Evolutionary conservation across 2,888 invertebrate genomes (phyloP).

Genomic region (Ypsolopha scabrella): DNA sequence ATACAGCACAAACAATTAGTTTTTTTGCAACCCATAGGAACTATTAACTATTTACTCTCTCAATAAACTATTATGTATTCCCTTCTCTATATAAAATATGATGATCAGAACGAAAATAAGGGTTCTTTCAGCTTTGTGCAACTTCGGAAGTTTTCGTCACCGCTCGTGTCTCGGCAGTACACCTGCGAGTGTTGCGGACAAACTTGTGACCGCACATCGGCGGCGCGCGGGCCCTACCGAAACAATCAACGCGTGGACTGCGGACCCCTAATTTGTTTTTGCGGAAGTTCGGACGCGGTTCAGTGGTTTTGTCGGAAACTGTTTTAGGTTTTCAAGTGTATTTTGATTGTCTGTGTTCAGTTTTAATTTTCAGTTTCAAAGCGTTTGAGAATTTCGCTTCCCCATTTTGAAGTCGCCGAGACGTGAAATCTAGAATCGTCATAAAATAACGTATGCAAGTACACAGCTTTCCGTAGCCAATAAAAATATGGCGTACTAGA

Average conservation of each 20-base stretch:
- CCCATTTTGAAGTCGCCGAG: too few relatives aligned
- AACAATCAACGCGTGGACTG: neutral
- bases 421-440: neutral
- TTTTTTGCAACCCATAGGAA: too few relatives aligned
- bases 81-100: too few relatives aligned
- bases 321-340: neutral
- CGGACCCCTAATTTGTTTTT: neutral
- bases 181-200: neutral
- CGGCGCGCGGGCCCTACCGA: neutral
- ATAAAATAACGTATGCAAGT: neutral
- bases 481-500: constrained; percentile 63
- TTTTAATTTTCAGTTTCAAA: constrained; percentile 6
- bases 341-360: neutral
- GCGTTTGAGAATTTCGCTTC: too few relatives aligned
- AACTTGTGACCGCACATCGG: neutral
- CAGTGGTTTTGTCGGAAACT: neutral
- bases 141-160: neutral
- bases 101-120: too few relatives aligned
- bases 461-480: constrained; percentile 31
- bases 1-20: too few relatives aligned
- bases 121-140: neutral
- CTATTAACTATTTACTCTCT: too few relatives aligned
- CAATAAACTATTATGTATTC: too few relatives aligned
- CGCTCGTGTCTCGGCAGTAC: neutral
- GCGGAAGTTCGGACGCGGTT: neutral